Evolutionary conservation across 2,797 vertebrate species (phyloP).

Genomic region (Tokudaia muenninki): DNA sequence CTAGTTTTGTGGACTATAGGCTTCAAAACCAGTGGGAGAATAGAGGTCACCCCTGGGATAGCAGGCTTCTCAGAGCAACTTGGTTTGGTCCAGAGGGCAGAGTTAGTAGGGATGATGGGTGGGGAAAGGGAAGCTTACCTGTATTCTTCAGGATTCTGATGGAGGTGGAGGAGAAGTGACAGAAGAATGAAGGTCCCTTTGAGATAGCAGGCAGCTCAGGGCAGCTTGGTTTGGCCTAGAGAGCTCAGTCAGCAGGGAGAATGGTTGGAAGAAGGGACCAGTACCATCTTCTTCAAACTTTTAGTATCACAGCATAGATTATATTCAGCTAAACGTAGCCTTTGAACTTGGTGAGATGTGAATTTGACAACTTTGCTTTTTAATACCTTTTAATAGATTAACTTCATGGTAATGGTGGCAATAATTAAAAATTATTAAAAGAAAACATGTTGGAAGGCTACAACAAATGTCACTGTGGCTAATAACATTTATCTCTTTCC

Average conservation of each 20-base stretch:
- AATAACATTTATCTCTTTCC: neutral
- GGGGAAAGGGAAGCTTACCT: neutral
- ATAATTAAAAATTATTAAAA: slow-evolving; percentile 55
- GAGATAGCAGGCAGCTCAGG: neutral
- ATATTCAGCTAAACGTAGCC: neutral
- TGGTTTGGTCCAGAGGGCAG: neutral
- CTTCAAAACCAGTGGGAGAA: neutral
- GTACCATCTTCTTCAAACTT: neutral
- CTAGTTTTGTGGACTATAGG: neutral
- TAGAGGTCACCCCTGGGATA: neutral
- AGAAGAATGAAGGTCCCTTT: neutral
- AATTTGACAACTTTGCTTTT: slow-evolving; percentile 38
- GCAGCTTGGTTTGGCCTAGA: neutral
- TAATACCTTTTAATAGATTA: slow-evolving; percentile 35
- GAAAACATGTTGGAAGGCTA: neutral
- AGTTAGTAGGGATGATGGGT: neutral
- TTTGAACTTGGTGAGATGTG: slow-evolving; percentile 6
- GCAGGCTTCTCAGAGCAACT: neutral
- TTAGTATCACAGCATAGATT: slow-evolving; percentile 3
- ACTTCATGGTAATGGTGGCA: neutral
- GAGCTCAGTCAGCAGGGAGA: neutral
- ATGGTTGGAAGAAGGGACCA: neutral
- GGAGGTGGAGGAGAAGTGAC: neutral
- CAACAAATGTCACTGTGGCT: neutral
- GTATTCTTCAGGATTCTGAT: neutral